Conservation (phyloP, 2,797 vertebrate genomes). For the Hydrolagus colliei region DNA sequence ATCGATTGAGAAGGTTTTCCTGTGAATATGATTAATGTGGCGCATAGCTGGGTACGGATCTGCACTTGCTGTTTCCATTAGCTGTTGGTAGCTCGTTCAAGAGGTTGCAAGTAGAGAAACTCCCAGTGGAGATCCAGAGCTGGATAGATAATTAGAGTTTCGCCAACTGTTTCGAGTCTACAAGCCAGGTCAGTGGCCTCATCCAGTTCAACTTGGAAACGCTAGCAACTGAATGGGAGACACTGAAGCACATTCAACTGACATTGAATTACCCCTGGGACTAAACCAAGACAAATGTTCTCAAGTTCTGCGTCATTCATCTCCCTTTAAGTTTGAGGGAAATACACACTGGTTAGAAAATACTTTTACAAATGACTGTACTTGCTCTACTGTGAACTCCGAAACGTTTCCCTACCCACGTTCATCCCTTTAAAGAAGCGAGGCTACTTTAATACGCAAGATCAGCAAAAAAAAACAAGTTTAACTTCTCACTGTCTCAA, state of each 20-base stretch:
- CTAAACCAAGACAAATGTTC: background rate
- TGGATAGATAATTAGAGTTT: slow-evolving; percentile 16
- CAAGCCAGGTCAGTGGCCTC: background rate
- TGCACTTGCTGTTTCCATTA: too few species aligned
- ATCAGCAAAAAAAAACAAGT: background rate
- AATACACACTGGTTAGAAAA: background rate
- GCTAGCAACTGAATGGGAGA: background rate
- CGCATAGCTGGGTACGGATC: background rate
- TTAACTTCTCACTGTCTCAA: background rate
- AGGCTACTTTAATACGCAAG: background rate
- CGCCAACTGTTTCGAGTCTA: background rate
- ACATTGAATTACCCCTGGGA: background rate
- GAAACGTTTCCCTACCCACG: background rate
- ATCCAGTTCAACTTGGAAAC: background rate
- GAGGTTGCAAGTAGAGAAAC: background rate
- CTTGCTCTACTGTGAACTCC: background rate
- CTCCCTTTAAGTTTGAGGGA: background rate
- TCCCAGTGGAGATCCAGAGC: background rate
- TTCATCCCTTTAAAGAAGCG: background rate
- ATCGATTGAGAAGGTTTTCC: background rate
- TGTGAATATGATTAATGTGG: background rate
- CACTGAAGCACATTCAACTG: background rate
- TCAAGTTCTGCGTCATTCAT: background rate
- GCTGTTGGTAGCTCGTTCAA: background rate
- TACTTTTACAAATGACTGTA: background rate